These are phyloP conservation scores for Rhea americana DNA, from an alignment of 2,113 vertebrate genomes.

Conservation along the genomic window DNA sequence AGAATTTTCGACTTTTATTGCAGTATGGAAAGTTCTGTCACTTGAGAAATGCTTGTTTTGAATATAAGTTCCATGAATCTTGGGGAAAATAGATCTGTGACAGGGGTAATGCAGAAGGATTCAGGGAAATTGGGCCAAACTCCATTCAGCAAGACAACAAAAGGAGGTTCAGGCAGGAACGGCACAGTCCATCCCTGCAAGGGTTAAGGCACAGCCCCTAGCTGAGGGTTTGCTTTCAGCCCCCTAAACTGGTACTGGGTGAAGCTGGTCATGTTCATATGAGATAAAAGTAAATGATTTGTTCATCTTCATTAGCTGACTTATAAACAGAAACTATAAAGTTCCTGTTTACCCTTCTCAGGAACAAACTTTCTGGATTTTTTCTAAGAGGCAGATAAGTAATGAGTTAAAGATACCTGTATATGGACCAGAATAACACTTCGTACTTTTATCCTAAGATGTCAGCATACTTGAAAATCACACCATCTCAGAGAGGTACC, in stretches of 20 bases:
- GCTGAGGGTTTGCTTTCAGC: background rate
- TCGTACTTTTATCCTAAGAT: background rate
- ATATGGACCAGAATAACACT: background rate
- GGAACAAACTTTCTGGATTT: background rate
- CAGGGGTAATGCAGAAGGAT: background rate
- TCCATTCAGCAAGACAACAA: background rate
- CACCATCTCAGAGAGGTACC: background rate
- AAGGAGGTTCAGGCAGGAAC: background rate
- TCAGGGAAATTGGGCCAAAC: background rate
- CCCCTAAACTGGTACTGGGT: fast-evolving
- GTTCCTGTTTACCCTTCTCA: background rate
- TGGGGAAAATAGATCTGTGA: background rate
- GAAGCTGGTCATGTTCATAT: background rate
- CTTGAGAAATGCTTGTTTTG: fast-evolving
- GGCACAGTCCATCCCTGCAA: fast-evolving
- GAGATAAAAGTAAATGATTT: background rate
- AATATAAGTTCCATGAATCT: no score
- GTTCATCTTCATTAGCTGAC: fast-evolving
- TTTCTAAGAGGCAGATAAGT: background rate
- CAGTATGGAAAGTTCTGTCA: background rate
- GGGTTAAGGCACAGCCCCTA: background rate
- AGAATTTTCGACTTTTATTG: background rate
- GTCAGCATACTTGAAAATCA: background rate
- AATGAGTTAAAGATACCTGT: background rate
- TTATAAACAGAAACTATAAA: background rate